Evolutionary conservation across 2,888 invertebrate species (phyloP).

Genomic region (Chouioia cunea): DNA sequence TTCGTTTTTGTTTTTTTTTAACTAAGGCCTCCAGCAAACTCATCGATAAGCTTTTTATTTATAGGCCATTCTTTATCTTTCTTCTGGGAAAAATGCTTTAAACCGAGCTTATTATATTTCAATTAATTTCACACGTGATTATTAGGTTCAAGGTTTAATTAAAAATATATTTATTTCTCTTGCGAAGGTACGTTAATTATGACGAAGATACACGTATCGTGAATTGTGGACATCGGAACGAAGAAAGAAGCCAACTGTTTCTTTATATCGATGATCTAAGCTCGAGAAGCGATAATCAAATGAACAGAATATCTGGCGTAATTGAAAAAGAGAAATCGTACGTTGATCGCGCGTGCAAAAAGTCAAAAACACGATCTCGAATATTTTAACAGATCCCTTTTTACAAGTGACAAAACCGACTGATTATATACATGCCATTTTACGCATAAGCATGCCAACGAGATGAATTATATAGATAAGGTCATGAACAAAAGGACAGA

Average conservation of each 20-base stretch:
- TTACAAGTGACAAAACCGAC: too few species aligned
- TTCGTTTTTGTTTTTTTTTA: neutral
- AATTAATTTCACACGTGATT: too few species aligned
- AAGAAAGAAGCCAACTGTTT: neutral
- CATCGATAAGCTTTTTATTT: too few species aligned
- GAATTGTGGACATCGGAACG: neutral
- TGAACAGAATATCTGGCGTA: conserved; percentile 18
- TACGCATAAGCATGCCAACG: neutral
- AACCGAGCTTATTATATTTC: too few species aligned
- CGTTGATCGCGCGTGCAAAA: neutral
- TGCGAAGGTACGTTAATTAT: too few species aligned
- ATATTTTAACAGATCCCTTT: conserved; percentile 11
- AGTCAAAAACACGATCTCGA: conserved; percentile 10
- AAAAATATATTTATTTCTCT: too few species aligned
- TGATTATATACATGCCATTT: neutral
- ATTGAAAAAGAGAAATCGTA: conserved; percentile 10
- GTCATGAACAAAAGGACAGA: neutral
- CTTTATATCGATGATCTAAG: conserved; percentile 5
- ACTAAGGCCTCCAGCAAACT: too few species aligned
- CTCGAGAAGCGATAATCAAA: conserved; percentile 16
- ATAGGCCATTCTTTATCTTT: too few species aligned
- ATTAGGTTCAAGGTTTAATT: too few species aligned
- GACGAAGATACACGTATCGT: too few species aligned
- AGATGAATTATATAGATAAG: conserved; percentile 10
- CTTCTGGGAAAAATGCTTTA: too few species aligned